Percentiles rank a stretch among this genome's conserved stretches.
phyloP scores from a whole-genome alignment of 2,888 invertebrate genomes.

The Scaptomyza polygonia region DNA sequence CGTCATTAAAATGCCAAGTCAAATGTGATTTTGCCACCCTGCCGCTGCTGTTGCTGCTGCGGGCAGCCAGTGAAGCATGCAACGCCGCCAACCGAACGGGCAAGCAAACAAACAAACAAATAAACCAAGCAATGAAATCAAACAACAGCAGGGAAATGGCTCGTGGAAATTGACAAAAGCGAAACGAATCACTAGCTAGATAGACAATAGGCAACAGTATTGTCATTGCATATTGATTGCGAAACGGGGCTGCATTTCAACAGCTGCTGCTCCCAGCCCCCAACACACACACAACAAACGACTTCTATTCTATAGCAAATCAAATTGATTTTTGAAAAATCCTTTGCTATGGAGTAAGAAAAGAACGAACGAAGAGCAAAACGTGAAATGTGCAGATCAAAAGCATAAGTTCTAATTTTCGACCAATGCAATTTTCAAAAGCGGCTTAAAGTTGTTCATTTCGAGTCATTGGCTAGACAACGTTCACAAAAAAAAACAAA shows the following conservation, averaged over 20 bases:
- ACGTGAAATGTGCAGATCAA: not conserved
- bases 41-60: slow-evolving; percentile 12
- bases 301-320: slow-evolving; percentile 50
- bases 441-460: slow-evolving; percentile 78
- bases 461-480: slow-evolving; percentile 61
- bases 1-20: slow-evolving; percentile 73
- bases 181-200: slow-evolving; percentile 67
- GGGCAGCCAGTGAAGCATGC: slow-evolving; percentile 29
- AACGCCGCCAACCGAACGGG: slow-evolving; percentile 25
- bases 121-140: slow-evolving; percentile 64
- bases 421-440: slow-evolving; percentile 70
- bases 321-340: slow-evolving; percentile 74
- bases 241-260: slow-evolving; percentile 33
- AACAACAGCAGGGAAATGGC: slow-evolving; percentile 49
- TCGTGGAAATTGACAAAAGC: slow-evolving; percentile 74
- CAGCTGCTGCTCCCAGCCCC: not conserved
- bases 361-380: slow-evolving; percentile 13
- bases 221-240: slow-evolving; percentile 67
- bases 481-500: not conserved
- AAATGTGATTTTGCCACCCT: slow-evolving; percentile 59
- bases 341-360: too few relatives aligned
- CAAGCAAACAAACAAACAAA: slow-evolving; percentile 63
- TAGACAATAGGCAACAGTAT: slow-evolving; percentile 62
- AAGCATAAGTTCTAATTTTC: slow-evolving; percentile 46
- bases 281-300: not conserved